Evolutionary conservation across 2,113 vertebrate genomes (phyloP).

Genomic region (Syngnathus typhle): DNA sequence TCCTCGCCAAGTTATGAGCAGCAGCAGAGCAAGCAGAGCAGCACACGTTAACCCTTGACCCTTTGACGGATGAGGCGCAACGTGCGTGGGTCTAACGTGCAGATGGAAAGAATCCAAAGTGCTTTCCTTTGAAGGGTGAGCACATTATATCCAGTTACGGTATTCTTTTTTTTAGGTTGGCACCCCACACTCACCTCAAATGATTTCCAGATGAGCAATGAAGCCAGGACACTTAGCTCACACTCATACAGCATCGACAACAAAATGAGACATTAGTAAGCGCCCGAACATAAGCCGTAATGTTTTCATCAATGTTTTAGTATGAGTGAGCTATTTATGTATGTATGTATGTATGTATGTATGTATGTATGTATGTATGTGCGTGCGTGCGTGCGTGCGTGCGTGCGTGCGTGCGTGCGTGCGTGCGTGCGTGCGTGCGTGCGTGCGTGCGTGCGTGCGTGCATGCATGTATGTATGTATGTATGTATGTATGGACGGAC

Average conservation of each 20-base stretch:
- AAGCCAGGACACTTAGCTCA: not conserved
- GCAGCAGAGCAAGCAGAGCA: conserved; percentile 47
- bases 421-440: too few relatives aligned
- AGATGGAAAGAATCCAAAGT: conserved; percentile 50
- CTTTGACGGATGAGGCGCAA: conserved; percentile 45
- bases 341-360: too few relatives aligned
- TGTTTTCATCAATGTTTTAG: not conserved
- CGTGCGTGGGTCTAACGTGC: conserved; percentile 37
- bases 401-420: too few relatives aligned
- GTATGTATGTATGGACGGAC: too few relatives aligned
- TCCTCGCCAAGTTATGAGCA: conserved; percentile 48
- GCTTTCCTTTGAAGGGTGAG: conserved; percentile 38
- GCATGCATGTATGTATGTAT: too few relatives aligned
- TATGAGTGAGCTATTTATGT: too few relatives aligned
- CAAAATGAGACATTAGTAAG: not conserved
- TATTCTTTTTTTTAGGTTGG: conserved; percentile 46
- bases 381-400: too few relatives aligned
- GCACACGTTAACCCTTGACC: conserved; percentile 58
- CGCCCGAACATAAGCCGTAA: not conserved
- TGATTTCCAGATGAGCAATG: conserved; percentile 62
- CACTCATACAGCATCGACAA: not conserved
- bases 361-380: too few relatives aligned
- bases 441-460: too few relatives aligned
- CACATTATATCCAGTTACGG: conserved; percentile 9
- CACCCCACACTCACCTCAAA: conserved; percentile 51